A percentile compares a stretch with the other conserved stretches of the same genome.
Conservation (phyloP, 2,113 vertebrate species). For the Pollimyrus isidori region DNA sequence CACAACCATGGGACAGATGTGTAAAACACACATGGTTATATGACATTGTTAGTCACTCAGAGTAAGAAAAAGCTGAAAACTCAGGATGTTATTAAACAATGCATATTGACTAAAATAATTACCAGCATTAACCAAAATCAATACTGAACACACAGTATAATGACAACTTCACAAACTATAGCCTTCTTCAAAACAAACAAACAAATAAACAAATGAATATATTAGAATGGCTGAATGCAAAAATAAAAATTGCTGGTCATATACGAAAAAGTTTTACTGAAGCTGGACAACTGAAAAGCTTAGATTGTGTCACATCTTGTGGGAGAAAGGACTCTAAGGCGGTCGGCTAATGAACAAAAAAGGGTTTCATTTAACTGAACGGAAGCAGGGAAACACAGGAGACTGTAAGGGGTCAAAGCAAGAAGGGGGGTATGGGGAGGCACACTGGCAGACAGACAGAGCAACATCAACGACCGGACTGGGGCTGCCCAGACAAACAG, state of each 20-base stretch:
- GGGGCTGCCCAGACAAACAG: neutral
- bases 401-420: neutral
- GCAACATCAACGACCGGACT: neutral
- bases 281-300: neutral
- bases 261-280: neutral
- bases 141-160: neutral
- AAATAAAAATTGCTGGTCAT: neutral
- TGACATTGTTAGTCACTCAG: neutral
- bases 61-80: neutral
- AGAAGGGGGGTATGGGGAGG: neutral
- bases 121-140: neutral
- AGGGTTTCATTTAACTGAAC: neutral
- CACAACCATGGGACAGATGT: neutral
- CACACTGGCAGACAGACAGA: neutral
- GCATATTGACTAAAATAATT: neutral
- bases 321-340: neutral
- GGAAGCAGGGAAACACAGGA: neutral
- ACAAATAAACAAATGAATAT: neutral
- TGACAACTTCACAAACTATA: neutral
- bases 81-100: neutral
- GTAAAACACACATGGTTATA: neutral
- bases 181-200: neutral
- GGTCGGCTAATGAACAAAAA: neutral
- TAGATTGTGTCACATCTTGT: too few species aligned
- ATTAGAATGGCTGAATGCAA: neutral